Evolutionary conservation across 2,888 invertebrate genomes (phyloP), one percentile per base, ranked within the genome.

Genomic region (Parascotia fuliginaria): DNA sequence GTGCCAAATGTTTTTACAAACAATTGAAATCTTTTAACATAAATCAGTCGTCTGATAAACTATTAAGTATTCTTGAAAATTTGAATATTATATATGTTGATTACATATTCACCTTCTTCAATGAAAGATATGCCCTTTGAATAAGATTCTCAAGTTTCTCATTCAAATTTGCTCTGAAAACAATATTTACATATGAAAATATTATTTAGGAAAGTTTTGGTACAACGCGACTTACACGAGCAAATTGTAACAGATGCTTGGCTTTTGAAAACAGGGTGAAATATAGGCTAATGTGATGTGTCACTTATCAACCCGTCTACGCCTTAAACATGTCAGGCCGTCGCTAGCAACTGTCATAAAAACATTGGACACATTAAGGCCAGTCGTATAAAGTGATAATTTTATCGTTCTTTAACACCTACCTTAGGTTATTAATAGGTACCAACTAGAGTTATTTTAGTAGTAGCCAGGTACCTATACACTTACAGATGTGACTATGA

Each of bases 51-150:
- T 53, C 47, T 48, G 45, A 48, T 38, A 49, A 49, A 60, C 45
- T 37, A 39, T 34, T 44, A 53, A 65, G 46, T 53, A 67, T 59
- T 46, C 68, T 46, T n/a, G n/a, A 42, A 37, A 65, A 63, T 34
- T 59, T 63, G 41, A n/a, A n/a, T n/a, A n/a, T n/a, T n/a, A n/a
- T n/a, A n/a, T n/a, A n/a, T n/a, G n/a, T n/a, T n/a, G n/a, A n/a
- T n/a, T n/a, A n/a, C n/a, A n/a, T n/a, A n/a, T n/a, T n/a, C n/a
- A n/a, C n/a, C n/a, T n/a, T n/a, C n/a, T n/a, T n/a, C n/a, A n/a
- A n/a, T n/a, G n/a, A n/a, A n/a, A n/a, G n/a, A n/a, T n/a, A n/a
- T n/a, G n/a, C 62, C 50, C 52, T 42, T 58, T 61, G 40, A 49
- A 55, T 54, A 54, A 38, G 37, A 48, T 52, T 12, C n/a, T 46